These are phyloP conservation scores for Murina feae DNA, from an alignment of 2,113 vertebrate species.

Conservation along the genomic window DNA sequence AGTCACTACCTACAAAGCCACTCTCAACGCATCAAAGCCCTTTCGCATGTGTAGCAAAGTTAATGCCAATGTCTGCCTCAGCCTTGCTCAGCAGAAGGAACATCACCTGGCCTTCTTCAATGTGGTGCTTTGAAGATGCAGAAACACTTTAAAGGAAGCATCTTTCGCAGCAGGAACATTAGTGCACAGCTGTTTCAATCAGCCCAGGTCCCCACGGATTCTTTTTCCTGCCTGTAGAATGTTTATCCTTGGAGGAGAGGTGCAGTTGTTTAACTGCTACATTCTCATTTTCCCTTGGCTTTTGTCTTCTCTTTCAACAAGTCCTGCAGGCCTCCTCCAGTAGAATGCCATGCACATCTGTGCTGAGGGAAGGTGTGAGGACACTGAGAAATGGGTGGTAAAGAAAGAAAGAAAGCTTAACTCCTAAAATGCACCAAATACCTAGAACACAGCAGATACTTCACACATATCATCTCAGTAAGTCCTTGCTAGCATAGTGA, in stretches of 20 bases:
- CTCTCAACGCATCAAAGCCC: neutral
- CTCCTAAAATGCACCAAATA: neutral
- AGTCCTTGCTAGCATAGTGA: neutral
- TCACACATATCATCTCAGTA: neutral
- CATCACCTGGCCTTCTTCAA: neutral
- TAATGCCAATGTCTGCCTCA: neutral
- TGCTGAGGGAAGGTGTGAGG: neutral
- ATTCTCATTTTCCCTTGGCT: neutral
- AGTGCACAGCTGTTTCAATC: neutral
- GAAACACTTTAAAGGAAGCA: neutral
- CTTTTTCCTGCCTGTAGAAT: neutral
- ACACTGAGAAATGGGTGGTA: neutral
- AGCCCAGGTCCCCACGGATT: fast-evolving
- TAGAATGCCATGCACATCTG: neutral
- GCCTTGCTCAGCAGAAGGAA: neutral
- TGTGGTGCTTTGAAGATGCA: neutral
- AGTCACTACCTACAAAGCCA: neutral
- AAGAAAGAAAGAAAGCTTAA: neutral
- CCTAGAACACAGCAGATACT: neutral
- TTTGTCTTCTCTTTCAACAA: neutral
- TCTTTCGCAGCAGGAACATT: neutral
- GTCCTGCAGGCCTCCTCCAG: neutral
- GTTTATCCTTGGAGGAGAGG: neutral
- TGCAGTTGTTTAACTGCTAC: neutral
- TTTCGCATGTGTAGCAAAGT: neutral